Evolutionary conservation across 2,888 invertebrate species (phyloP).

Genomic region (Plebejus argus): DNA sequence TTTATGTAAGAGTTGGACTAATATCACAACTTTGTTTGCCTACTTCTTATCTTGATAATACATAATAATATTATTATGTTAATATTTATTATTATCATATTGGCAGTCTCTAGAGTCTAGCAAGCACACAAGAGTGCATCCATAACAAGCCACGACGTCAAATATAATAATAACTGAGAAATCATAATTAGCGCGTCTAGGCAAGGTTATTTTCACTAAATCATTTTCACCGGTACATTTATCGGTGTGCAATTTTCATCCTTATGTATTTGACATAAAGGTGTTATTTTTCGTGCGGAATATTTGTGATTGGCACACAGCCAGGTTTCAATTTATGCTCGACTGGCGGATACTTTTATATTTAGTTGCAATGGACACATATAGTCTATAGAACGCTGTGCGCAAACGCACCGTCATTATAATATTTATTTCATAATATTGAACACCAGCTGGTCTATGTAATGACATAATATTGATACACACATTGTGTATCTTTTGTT

Average conservation of each 20-base stretch:
- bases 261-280: neutral
- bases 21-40: too few species aligned
- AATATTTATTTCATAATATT: slow-evolving; percentile 35
- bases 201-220: slow-evolving; percentile 28
- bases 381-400: slow-evolving; percentile 49
- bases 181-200: slow-evolving; percentile 20
- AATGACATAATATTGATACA: neutral
- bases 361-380: slow-evolving; percentile 48
- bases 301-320: slow-evolving; percentile 41
- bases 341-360: slow-evolving; percentile 59
- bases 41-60: too few species aligned
- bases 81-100: neutral
- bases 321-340: slow-evolving; percentile 58
- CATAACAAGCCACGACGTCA: neutral
- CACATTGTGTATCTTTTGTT: too few species aligned
- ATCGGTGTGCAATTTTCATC: slow-evolving; percentile 15
- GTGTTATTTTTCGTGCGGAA: slow-evolving; percentile 12
- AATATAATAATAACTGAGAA: slow-evolving; percentile 8
- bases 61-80: neutral
- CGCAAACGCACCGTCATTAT: slow-evolving; percentile 40
- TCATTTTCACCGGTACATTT: slow-evolving; percentile 11
- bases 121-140: neutral
- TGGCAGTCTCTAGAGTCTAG: neutral
- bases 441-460: neutral
- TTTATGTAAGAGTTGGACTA: too few species aligned